Base-by-base conservation (phyloP, 2,797 vertebrate genomes). In the Prunella strophiata region DNA sequence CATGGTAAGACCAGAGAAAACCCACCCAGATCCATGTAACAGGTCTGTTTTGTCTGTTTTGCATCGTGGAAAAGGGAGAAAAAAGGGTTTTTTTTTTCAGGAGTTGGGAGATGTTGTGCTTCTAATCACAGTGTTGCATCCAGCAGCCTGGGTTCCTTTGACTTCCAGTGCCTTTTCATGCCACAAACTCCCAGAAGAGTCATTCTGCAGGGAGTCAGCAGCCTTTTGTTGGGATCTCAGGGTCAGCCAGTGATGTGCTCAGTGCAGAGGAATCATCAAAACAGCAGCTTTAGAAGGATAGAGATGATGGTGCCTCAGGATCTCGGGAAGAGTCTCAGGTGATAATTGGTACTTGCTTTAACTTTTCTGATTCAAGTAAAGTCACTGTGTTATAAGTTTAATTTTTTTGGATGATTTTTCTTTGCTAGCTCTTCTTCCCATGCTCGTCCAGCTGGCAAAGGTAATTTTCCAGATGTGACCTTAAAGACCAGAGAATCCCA, bases 171-270 rank as follows among this genome's bases (percentile, higher is more conserved):
- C 38, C 63, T 77, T 26, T 68, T 70, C 26, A 5, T 47, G 70
- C 73, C 34, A 32, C 21, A 12, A 42, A 27, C 48, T 85, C 36
- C 34, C 55, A 34, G 47, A 3, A 30, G 42, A 30, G 57, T 63
- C 5, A 3, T 79, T 57, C 66, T 85, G 29, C 32, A 50, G 62
- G 18, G 67, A 66, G 13, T 23, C 0, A 4, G 30, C 34, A 67
- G 71, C 42, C 29, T 85, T 87, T 76, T 19, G 2, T 57, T 4
- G 5, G 51, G 15, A 8, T 91, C 78, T 73, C 20, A 6, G 82
- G 58, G 38, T 75, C 80, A 70, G 22, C 29, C 43, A 16, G n/a
- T 1, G 2, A 19, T 1, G 0, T 26, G 34, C 36, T 59, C 58
- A 43, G 18, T 61, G 47, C 34, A 13, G 48, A 61, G 55, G 26